These are phyloP conservation scores for Mobula hypostoma DNA, from an alignment of 2,113 vertebrate genomes.

Conservation along the genomic window DNA sequence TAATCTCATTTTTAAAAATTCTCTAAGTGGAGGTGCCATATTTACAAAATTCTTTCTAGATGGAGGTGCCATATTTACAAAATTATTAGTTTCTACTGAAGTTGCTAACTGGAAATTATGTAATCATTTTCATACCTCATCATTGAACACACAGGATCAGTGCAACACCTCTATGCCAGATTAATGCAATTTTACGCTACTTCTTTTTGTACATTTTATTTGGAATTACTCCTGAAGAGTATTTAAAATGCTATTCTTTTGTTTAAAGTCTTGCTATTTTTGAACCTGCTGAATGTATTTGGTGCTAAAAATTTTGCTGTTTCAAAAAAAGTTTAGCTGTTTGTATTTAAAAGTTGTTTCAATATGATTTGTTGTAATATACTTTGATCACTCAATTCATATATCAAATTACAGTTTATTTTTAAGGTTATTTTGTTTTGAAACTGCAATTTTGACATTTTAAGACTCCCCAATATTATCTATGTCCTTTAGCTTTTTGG, in stretches of 20 bases:
- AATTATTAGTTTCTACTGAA: neutral
- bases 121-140: slow-evolving; percentile 5
- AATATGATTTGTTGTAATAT: neutral
- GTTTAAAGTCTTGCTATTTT: slow-evolving; percentile 11
- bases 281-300: neutral
- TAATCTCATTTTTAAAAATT: neutral
- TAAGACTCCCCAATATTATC: neutral
- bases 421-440: neutral
- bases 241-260: neutral
- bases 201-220: neutral
- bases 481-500: neutral
- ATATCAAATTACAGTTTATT: neutral
- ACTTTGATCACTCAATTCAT: neutral
- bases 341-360: slow-evolving; percentile 7
- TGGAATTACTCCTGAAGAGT: neutral
- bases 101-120: neutral
- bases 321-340: neutral
- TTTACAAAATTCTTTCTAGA: neutral
- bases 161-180: neutral
- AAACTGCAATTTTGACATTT: neutral
- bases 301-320: neutral
- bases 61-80: neutral
- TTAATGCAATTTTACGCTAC: slow-evolving; percentile 14
- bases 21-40: too few relatives aligned
- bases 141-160: neutral